phyloP scores from a whole-genome alignment of 2,113 vertebrate genomes.

The Callopanchax toddi region DNA sequence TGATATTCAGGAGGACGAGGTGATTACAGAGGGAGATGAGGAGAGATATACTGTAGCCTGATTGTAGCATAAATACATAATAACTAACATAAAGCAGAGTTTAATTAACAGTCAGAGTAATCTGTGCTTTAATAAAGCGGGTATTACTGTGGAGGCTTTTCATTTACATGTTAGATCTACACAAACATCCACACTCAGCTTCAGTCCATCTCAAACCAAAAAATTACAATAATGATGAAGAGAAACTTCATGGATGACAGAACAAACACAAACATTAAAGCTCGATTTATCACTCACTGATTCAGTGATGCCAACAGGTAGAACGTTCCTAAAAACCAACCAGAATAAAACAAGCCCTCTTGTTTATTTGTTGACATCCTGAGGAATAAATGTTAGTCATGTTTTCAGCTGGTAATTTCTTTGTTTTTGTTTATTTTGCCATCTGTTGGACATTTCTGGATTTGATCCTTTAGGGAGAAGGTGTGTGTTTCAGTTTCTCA shows the following conservation, averaged over 20 bases:
- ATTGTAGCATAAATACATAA: constrained; percentile 67
- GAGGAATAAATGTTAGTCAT: too few relatives aligned
- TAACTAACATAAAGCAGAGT: constrained; percentile 63
- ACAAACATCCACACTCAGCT: constrained; percentile 9
- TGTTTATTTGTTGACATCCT: too few relatives aligned
- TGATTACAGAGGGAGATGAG: constrained; percentile 20
- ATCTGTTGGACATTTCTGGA: too few relatives aligned
- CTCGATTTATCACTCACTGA: too few relatives aligned
- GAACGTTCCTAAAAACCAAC: too few relatives aligned
- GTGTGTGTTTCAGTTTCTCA: too few relatives aligned
- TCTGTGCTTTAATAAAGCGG: constrained; percentile 67
- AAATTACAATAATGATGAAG: constrained; percentile 62
- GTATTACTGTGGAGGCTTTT: constrained; percentile 64
- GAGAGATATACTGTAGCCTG: constrained; percentile 40
- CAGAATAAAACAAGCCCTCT: too few relatives aligned
- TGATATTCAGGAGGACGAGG: constrained; percentile 13
- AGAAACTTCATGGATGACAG: constrained; percentile 42
- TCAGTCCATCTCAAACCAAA: constrained; percentile 19
- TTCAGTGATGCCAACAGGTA: too few relatives aligned
- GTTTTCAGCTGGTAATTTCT: too few relatives aligned
- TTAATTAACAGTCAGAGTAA: constrained; percentile 73
- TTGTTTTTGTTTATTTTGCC: too few relatives aligned
- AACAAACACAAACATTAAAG: too few relatives aligned
- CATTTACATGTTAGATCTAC: constrained; percentile 57
- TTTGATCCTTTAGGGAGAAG: too few relatives aligned